phyloP scores from a whole-genome alignment of 2,888 invertebrate species.

The Cosmorhoe ocellata region DNA sequence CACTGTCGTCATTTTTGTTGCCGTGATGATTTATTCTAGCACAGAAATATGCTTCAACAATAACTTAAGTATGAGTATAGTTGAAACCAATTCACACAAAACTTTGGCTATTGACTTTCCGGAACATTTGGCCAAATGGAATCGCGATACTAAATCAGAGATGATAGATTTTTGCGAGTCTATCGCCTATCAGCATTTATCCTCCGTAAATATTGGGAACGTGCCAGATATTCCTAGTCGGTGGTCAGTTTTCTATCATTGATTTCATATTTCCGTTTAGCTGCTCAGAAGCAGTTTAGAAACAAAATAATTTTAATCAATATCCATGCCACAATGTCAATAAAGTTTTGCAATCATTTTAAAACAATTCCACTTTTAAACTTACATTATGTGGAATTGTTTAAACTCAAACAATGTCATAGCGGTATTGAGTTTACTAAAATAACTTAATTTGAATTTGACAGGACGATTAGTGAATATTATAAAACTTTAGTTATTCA shows the following conservation, averaged over 20 bases:
- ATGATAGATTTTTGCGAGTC: slow-evolving; percentile 43
- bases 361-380: no score
- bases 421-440: no score
- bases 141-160: slow-evolving; percentile 34
- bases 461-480: no score
- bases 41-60: slow-evolving; percentile 5
- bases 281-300: slow-evolving; percentile 10
- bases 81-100: slow-evolving; percentile 13
- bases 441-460: no score
- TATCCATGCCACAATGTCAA: no score
- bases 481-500: no score
- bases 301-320: not conserved
- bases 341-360: no score
- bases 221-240: slow-evolving; percentile 42
- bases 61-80: not conserved
- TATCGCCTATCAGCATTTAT: slow-evolving; percentile 42
- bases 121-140: slow-evolving; percentile 28
- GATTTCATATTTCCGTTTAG: slow-evolving; percentile 42
- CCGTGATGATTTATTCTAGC: no score
- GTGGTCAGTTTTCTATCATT: slow-evolving; percentile 40
- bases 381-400: no score
- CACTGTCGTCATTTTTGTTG: no score
- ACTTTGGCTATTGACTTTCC: slow-evolving; percentile 25
- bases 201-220: slow-evolving; percentile 42
- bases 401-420: no score